A percentile compares a stretch with the other conserved stretches of the same genome.
These are phyloP conservation scores for Teleopsis dalmanni DNA, from an alignment of 1,140 invertebrate species.

Conservation along the genomic window DNA sequence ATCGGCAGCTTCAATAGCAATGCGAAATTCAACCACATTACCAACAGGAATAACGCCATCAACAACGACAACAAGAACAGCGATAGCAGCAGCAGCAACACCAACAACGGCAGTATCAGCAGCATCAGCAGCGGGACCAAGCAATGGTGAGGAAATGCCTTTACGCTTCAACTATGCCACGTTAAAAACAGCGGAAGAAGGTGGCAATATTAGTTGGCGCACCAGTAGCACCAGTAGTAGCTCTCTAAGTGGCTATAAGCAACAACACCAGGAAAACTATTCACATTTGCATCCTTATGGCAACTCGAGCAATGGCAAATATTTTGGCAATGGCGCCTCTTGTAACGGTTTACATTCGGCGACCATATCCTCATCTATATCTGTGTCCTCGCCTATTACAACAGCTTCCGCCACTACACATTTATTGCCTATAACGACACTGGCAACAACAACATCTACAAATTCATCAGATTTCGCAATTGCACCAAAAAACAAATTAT, in stretches of 20 bases:
- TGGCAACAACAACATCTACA: neutral
- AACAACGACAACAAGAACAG: slow-evolving; percentile 1
- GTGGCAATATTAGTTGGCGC: no score
- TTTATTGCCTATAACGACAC: neutral
- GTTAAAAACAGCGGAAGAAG: no score
- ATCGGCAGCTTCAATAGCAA: slow-evolving; percentile 12
- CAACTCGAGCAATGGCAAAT: slow-evolving; percentile 23
- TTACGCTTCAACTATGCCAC: no score
- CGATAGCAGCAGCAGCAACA: slow-evolving; percentile 13
- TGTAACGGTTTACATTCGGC: slow-evolving; percentile 11
- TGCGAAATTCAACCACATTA: neutral
- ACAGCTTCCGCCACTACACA: slow-evolving; percentile 8
- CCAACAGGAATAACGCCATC: neutral
- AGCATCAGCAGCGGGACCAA: neutral
- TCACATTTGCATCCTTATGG: no score
- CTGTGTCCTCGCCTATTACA: slow-evolving; percentile 8
- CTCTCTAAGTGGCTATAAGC: no score
- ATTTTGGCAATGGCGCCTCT: slow-evolving; percentile 8
- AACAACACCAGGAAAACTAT: slow-evolving; percentile 12
- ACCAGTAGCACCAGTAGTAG: no score
- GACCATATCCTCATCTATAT: neutral
- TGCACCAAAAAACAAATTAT: neutral
- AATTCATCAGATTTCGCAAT: neutral
- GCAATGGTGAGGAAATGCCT: no score
- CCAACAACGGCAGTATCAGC: slow-evolving; percentile 6